A percentile compares a stretch with the other conserved stretches of the same genome.
Conservation (phyloP, 1,140 invertebrate genomes). For the Marisa cornuarietis region DNA sequence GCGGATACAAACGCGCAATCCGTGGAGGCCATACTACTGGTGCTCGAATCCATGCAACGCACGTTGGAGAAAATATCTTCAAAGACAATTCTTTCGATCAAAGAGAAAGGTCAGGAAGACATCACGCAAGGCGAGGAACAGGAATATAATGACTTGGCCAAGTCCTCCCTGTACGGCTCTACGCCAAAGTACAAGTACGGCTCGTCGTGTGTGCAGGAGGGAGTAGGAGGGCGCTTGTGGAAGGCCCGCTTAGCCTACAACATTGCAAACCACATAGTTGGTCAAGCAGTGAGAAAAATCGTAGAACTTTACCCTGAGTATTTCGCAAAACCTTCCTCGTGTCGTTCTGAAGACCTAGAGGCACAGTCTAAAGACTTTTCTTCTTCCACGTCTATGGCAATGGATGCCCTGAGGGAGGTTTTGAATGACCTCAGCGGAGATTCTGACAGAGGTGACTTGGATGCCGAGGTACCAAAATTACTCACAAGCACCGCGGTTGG, state of each 20-base stretch:
- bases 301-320: conserved; percentile 3
- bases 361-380: not conserved
- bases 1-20: not conserved
- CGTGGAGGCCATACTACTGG: conserved; percentile 11
- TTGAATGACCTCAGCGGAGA: conserved; percentile 11
- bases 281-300: conserved; percentile 16
- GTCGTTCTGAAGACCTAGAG: not conserved
- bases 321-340: not conserved
- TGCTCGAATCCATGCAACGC: conserved; percentile 15
- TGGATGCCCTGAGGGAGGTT: conserved; percentile 15
- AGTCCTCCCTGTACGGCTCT: not conserved
- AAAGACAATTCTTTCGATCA: not conserved
- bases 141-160: not conserved
- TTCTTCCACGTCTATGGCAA: not conserved
- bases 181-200: not conserved
- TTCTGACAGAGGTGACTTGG: not conserved
- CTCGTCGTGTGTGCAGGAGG: not conserved
- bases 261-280: conserved; percentile 17
- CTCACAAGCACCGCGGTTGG: not conserved
- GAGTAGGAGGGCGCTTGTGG: conserved; percentile 1
- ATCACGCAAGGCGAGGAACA: not conserved
- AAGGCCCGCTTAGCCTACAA: conserved; percentile 10
- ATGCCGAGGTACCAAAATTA: not conserved
- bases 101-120: not conserved
- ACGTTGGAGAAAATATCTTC: not conserved